Evolutionary conservation across 2,797 vertebrate genomes (phyloP), one percentile per base, ranked within the genome.

Genomic region (Neomorphus geoffroyi): DNA sequence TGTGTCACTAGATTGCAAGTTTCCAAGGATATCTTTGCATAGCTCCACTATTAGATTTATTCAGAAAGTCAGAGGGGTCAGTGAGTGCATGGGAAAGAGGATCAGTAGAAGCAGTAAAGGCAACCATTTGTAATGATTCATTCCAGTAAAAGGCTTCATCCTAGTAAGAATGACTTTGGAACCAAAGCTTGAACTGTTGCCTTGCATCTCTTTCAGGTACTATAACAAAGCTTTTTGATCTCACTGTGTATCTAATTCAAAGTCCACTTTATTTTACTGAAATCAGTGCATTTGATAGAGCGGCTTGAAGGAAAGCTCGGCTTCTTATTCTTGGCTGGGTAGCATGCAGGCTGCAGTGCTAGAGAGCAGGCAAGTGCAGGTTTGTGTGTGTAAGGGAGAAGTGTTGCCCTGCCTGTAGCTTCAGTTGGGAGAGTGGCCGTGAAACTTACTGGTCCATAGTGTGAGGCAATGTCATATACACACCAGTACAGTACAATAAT

Each of bases 21-120:
- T 96, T 97, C 96, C 96, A 96, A 95, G 87, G 94, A 95, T 96
- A 96, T 97, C 96, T 97, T 94, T 89, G 91, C 93, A 96, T 93
- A 96, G 92, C 56, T 88, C 81, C 85, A 62, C 88, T 96, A 80
- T 94, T 94, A 97, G 82, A 94, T 96, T 94, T 92, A 91, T 84
- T 88, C 81, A 77, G 72, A 85, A 93, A 87, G 86, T 94, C 61
- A 33, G 90, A 95, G 88, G 78, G 97, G 97, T 94, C 97, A 96
- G 45, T 32, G 53, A 97, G 97, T 97, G 94, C 97, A 77, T 97
- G 97, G 97, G 97, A 98, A 98, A 97, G 85, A 85, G 80, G 80
- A 92, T 92, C 86, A 95, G 93, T 32, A 80, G 90, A 94, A 94
- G 71, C 65, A 92, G n/a, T 69, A 79, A 89, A 92, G 93, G 80